Conservation (phyloP, 53 echinoderm and acorn worm genomes). For the Zoroaster sp. region DNA sequence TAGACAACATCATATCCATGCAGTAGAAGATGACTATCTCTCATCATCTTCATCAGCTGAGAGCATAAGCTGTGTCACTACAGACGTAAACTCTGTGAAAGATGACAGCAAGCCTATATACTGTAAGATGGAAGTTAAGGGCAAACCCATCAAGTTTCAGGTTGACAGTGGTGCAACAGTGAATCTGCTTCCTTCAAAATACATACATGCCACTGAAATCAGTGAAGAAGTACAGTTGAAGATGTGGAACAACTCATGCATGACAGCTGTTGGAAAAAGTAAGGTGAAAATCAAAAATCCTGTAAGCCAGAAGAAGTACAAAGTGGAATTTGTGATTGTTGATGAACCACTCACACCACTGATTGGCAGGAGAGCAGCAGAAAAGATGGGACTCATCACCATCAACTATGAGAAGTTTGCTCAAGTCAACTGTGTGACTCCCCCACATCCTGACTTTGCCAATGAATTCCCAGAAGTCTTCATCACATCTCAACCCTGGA, state of each 20-base stretch:
- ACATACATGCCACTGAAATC: neutral
- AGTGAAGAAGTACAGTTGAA: neutral
- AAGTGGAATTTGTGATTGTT: constrained; percentile 63
- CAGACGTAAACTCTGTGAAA: neutral
- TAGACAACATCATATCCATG: neutral
- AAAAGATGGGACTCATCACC: constrained; percentile 70
- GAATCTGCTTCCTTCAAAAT: constrained; percentile 48
- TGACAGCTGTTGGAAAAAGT: too few species aligned
- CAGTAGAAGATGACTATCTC: constrained; percentile 17
- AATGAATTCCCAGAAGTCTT: constrained; percentile 52
- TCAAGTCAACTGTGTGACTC: neutral
- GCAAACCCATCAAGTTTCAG: constrained; percentile 49
- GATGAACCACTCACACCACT: too few species aligned
- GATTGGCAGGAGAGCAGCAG: too few species aligned
- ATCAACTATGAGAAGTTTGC: constrained; percentile 66
- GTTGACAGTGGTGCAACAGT: constrained; percentile 73
- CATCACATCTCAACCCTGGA: constrained; percentile 15
- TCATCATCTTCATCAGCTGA: constrained; percentile 51
- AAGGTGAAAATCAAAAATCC: too few species aligned
- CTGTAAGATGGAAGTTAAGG: constrained; percentile 57
- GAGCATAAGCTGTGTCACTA: constrained; percentile 27
- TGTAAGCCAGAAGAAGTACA: constrained; percentile 61
- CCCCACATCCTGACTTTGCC: neutral
- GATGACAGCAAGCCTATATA: constrained; percentile 21
- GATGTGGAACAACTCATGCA: constrained; percentile 62